Percentiles rank a stretch among this genome's conserved stretches.
Evolutionary conservation across 2,888 invertebrate species (phyloP).

Genomic region (Harpagoxenus sublaevis): DNA sequence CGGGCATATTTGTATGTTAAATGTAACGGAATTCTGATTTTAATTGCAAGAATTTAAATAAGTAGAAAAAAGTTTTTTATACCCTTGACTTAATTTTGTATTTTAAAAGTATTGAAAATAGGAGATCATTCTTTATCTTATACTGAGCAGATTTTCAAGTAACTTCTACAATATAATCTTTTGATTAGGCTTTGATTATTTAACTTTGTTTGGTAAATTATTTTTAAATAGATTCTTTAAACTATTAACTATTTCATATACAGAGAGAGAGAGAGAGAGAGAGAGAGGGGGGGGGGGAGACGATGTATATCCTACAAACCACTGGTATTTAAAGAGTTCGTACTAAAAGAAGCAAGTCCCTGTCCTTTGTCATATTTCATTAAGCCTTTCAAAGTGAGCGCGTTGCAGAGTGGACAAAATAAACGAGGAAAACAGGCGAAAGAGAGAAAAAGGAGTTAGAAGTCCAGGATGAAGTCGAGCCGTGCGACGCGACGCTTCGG

Average conservation of each 20-base stretch:
- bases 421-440: constrained; percentile 52
- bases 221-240: background rate
- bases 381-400: constrained; percentile 29
- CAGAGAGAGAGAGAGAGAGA: background rate
- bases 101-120: background rate
- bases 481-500: constrained; percentile 60
- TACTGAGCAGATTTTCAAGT: background rate
- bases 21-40: background rate
- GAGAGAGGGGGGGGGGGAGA: background rate
- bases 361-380: constrained; percentile 44
- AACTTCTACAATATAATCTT: background rate
- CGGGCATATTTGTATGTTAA: background rate
- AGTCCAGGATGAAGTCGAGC: constrained; percentile 59
- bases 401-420: constrained; percentile 36
- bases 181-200: background rate
- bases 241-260: background rate
- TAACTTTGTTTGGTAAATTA: background rate
- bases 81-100: background rate
- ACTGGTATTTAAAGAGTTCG: constrained; percentile 5
- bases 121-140: background rate
- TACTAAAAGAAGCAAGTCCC: constrained; percentile 22
- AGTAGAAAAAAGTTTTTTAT: background rate
- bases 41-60: background rate
- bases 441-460: constrained; percentile 46
- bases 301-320: background rate